Percentiles rank a stretch among this genome's conserved stretches.
Evolutionary conservation across 2,888 invertebrate genomes (phyloP).

Genomic region (Myathropa florea): DNA sequence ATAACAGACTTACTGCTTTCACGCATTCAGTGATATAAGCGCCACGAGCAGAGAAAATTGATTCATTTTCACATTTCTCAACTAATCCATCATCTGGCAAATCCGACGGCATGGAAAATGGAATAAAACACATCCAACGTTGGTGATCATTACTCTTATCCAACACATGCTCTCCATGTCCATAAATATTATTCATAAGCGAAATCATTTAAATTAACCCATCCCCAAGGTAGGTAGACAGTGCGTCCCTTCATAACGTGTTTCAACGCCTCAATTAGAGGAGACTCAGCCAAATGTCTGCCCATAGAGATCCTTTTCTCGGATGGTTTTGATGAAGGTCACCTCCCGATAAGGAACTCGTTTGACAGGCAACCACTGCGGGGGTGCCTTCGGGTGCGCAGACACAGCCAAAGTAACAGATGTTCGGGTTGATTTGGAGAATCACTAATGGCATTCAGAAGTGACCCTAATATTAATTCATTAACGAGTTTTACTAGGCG

Average conservation of each 20-base stretch:
- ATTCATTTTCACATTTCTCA: background rate
- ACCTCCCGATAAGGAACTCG: background rate
- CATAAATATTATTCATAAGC: background rate
- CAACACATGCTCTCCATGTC: background rate
- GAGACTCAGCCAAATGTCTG: background rate
- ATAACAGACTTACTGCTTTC: background rate
- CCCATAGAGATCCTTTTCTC: background rate
- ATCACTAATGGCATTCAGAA: background rate
- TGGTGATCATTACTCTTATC: background rate
- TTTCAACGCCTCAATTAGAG: constrained; percentile 2
- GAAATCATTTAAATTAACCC: background rate
- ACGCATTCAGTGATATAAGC: background rate
- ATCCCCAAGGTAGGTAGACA: background rate
- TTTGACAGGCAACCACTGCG: background rate
- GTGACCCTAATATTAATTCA: background rate
- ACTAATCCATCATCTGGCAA: background rate
- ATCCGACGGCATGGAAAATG: background rate
- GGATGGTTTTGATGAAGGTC: background rate
- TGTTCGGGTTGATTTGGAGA: background rate
- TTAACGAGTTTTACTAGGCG: background rate
- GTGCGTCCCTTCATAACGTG: background rate
- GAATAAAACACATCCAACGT: background rate
- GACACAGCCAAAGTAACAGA: background rate
- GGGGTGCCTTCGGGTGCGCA: background rate
- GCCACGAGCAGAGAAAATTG: background rate